Percentiles rank a stretch among this genome's conserved stretches.
Conservation (phyloP, 2,113 vertebrate genomes). For the Chaetops frenatus region DNA sequence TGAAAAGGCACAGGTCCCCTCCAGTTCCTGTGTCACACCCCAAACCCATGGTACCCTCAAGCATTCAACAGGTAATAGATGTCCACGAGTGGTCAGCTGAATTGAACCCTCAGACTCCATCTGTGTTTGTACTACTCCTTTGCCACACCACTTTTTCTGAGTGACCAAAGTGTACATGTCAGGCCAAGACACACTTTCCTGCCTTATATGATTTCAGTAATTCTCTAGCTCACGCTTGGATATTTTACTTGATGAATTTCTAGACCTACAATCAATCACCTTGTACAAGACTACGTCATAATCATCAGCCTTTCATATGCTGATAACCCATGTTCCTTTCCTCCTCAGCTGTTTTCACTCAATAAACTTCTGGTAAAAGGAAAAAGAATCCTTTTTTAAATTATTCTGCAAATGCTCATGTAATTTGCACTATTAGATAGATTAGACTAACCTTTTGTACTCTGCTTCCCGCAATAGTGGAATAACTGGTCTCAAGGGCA, state of each 20-base stretch:
- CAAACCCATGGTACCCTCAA: neutral
- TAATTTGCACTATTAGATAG: neutral
- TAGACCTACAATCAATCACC: neutral
- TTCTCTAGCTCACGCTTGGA: neutral
- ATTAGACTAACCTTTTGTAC: neutral
- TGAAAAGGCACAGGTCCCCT: neutral
- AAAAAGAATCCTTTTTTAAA: rapidly evolving
- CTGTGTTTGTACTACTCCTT: neutral
- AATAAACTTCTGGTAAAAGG: neutral
- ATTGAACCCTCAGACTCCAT: neutral
- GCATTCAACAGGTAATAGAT: neutral
- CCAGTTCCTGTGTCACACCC: neutral
- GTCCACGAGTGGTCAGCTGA: neutral
- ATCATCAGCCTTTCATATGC: neutral
- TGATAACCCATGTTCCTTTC: neutral
- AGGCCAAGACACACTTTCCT: neutral
- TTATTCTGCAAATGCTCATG: neutral
- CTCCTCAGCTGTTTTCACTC: neutral
- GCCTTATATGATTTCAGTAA: neutral
- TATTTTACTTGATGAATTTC: neutral
- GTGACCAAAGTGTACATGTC: neutral
- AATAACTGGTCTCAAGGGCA: neutral
- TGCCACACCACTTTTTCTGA: neutral
- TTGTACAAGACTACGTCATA: neutral
- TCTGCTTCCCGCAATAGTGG: neutral